phyloP scores from a whole-genome alignment of 2,797 vertebrate genomes.

The Lates japonicus region DNA sequence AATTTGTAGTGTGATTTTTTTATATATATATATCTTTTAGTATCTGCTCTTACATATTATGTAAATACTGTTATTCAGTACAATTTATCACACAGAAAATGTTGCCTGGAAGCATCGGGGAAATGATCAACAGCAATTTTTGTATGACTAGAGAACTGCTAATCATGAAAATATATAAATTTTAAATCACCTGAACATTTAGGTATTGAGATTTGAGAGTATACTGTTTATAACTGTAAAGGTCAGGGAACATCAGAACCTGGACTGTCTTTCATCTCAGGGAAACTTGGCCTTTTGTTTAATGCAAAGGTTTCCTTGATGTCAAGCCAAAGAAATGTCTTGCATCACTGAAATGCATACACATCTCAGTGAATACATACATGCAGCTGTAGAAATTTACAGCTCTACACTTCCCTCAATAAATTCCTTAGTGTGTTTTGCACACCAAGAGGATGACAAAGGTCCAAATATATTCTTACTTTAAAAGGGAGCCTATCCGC shows the following conservation, averaged over 20 bases:
- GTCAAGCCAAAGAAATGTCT: constrained; percentile 31
- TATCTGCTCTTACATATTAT: no score
- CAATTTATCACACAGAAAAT: no score
- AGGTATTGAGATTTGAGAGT: no score
- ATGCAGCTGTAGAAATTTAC: constrained; percentile 27
- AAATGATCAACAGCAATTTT: no score
- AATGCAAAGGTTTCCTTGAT: constrained; percentile 16
- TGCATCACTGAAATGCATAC: constrained; percentile 16
- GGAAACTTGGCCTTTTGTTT: constrained; percentile 30
- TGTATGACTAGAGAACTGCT: no score
- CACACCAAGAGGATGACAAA: neutral
- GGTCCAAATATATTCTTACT: neutral
- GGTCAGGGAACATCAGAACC: neutral
- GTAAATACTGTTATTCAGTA: no score
- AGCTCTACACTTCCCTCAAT: neutral
- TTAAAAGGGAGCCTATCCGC: neutral
- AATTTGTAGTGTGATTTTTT: no score
- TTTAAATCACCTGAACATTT: no score
- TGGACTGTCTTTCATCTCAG: constrained; percentile 25
- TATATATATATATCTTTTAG: no score
- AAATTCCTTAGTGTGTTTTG: constrained; percentile 4
- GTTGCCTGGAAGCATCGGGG: no score
- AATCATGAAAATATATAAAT: no score
- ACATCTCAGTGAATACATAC: neutral
- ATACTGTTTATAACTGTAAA: neutral